Evolutionary conservation across 2,113 vertebrate species (phyloP).

Genomic region (Puma concolor): DNA sequence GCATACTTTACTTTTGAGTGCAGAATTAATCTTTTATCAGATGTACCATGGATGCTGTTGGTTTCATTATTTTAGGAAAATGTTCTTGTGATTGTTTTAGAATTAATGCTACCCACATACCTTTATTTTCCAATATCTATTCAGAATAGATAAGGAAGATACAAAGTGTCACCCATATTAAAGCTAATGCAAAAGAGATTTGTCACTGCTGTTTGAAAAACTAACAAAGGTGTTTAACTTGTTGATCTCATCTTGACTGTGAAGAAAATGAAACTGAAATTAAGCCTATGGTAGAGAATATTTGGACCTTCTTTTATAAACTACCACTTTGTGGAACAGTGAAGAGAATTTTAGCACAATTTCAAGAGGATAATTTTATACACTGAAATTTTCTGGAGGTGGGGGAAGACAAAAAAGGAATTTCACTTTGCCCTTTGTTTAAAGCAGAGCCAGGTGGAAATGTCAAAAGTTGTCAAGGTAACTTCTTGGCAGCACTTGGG

Average conservation of each 20-base stretch:
- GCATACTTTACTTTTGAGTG: slow-evolving; percentile 63
- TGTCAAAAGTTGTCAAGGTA: slow-evolving; percentile 13
- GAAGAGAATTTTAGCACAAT: slow-evolving; percentile 31
- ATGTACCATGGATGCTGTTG: slow-evolving; percentile 23
- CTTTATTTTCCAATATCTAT: slow-evolving; percentile 60
- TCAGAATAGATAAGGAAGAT: slow-evolving; percentile 57
- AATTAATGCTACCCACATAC: slow-evolving; percentile 39
- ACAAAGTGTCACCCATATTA: neutral
- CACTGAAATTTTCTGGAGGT: neutral
- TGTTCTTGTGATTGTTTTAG: slow-evolving; percentile 61
- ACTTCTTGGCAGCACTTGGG: neutral
- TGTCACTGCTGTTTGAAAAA: slow-evolving; percentile 13
- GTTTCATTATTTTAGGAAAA: slow-evolving; percentile 74
- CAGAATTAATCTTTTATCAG: slow-evolving; percentile 79
- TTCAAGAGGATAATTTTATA: slow-evolving; percentile 28
- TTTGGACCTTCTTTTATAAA: neutral
- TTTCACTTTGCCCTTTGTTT: slow-evolving; percentile 47
- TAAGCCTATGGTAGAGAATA: slow-evolving; percentile 11
- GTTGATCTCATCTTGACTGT: slow-evolving; percentile 5
- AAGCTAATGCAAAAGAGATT: slow-evolving; percentile 28
- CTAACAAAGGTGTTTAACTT: slow-evolving; percentile 30
- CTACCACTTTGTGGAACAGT: neutral
- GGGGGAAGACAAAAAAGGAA: neutral
- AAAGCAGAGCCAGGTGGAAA: neutral
- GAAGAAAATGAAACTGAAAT: slow-evolving; percentile 37